Conservation (phyloP, 2,113 vertebrate species). For the Elephantulus edwardii region DNA sequence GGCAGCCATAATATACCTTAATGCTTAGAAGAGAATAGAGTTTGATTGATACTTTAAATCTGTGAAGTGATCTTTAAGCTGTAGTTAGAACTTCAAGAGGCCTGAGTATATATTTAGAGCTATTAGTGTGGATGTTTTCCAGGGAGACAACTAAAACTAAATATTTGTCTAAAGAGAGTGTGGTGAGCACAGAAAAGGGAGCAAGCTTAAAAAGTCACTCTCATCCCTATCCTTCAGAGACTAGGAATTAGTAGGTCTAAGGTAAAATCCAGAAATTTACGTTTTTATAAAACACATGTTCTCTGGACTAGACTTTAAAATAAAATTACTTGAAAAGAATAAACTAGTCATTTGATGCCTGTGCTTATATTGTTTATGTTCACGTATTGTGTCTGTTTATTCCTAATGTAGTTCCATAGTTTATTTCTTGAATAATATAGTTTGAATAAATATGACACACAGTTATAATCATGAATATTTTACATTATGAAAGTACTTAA, state of each 20-base stretch:
- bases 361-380: not conserved
- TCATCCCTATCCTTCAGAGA: too few species aligned
- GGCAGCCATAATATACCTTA: not conserved
- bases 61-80: not conserved
- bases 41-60: not conserved
- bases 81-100: not conserved
- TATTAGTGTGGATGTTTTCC: not conserved
- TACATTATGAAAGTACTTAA: not conserved
- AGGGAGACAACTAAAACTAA: not conserved
- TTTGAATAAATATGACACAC: too few species aligned
- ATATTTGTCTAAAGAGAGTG: not conserved
- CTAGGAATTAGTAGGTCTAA: not conserved
- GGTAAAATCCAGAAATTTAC: not conserved
- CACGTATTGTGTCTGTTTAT: not conserved
- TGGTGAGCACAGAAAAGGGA: not conserved
- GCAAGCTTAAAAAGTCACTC: not conserved
- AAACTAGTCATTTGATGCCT: not conserved
- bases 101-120: not conserved
- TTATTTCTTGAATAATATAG: not conserved
- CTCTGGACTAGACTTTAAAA: not conserved
- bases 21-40: not conserved
- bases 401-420: not conserved
- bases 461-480: too few species aligned
- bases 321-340: not conserved
- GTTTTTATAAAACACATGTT: not conserved